These are phyloP conservation scores for Oryzias javanicus DNA, from an alignment of 2,113 vertebrate genomes.

Conservation along the genomic window DNA sequence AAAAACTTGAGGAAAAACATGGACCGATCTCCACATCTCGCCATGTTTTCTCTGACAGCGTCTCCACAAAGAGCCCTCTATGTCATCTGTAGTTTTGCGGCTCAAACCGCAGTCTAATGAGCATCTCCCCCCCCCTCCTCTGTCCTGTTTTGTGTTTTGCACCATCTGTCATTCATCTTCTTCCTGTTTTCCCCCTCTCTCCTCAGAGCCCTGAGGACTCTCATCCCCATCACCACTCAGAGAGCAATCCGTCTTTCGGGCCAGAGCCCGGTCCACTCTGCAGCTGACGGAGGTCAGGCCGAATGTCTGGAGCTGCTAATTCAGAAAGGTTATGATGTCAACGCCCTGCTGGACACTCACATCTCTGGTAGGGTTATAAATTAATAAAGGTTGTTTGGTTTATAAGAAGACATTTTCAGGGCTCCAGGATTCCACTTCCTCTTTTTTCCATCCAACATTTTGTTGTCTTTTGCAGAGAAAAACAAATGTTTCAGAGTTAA, in stretches of 20 bases:
- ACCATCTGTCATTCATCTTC: slow-evolving; percentile 6
- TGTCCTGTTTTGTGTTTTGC: slow-evolving; percentile 45
- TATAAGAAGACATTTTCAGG: no score
- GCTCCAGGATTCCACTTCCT: no score
- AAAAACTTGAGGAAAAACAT: slow-evolving; percentile 3
- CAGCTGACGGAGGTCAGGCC: slow-evolving; percentile 82
- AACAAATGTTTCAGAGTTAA: no score
- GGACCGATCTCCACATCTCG: slow-evolving; percentile 24
- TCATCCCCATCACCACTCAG: slow-evolving; percentile 82
- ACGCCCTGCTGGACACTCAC: slow-evolving; percentile 71
- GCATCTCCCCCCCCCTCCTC: slow-evolving; percentile 18
- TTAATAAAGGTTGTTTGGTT: no score
- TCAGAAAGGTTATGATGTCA: slow-evolving; percentile 81
- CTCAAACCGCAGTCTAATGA: slow-evolving; percentile 52
- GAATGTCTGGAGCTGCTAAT: slow-evolving; percentile 84
- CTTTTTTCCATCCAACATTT: no score
- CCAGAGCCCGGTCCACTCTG: slow-evolving; percentile 82
- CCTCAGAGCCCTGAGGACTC: slow-evolving; percentile 80
- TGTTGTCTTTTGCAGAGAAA: no score
- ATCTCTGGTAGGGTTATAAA: slow-evolving; percentile 70
- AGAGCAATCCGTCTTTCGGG: slow-evolving; percentile 80
- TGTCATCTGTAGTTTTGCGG: slow-evolving; percentile 30
- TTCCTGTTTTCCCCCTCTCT: slow-evolving; percentile 17
- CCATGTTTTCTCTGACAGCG: slow-evolving; percentile 29
- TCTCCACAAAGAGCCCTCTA: slow-evolving; percentile 56